These are phyloP conservation scores for Geodia barretti DNA, from an alignment of 37 sponge, comb jelly and placozoan genomes.

Conservation along the genomic window DNA sequence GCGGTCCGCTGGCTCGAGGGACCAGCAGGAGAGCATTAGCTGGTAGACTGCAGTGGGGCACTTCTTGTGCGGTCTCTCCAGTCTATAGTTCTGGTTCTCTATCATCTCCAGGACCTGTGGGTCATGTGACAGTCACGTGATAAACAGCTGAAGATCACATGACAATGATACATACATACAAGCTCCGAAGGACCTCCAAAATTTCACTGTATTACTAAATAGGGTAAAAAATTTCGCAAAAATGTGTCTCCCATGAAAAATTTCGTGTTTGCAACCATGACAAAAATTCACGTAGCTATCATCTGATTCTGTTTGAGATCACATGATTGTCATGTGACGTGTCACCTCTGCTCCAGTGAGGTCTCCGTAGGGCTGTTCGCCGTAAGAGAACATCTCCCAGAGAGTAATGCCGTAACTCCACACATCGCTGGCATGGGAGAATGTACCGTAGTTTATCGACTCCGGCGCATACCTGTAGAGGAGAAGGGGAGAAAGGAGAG, in stretches of 20 bases:
- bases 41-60: conserved; percentile 80
- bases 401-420: conserved; percentile 99
- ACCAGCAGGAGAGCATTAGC: conserved; percentile 91
- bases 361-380: conserved; percentile 95
- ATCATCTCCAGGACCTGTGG: conserved; percentile 76
- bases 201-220: no score
- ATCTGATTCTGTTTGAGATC: no score
- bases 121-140: background rate
- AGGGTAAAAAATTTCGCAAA: no score
- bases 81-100: conserved; percentile 75
- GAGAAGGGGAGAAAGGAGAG: background rate
- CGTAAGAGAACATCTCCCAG: conserved; percentile 99
- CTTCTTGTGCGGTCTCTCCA: conserved; percentile 50
- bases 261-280: no score
- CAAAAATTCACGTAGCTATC: no score
- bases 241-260: no score
- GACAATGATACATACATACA: background rate
- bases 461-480: conserved; percentile 95
- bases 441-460: conserved; percentile 93
- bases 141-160: background rate
- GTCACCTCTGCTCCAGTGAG: conserved; percentile 86
- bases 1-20: conserved; percentile 70
- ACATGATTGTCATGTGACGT: background rate
- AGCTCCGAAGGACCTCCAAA: background rate
- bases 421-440: conserved; percentile 92